phyloP scores from a whole-genome alignment of 2,888 invertebrate genomes.

The Drepana falcataria region DNA sequence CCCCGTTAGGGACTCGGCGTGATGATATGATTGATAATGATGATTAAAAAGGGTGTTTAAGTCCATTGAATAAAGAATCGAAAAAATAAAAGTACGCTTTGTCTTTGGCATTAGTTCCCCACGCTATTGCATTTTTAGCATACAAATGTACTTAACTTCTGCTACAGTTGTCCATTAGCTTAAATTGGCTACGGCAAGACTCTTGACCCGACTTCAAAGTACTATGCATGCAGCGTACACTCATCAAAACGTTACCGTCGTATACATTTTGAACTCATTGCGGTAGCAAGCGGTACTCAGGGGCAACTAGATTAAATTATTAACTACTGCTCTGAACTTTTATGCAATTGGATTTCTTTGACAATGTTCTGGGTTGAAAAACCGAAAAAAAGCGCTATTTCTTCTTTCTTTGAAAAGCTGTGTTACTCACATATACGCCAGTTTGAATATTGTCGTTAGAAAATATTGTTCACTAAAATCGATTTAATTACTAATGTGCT shows the following conservation, averaged over 20 bases:
- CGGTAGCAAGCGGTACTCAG: neutral
- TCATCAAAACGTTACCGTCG: neutral
- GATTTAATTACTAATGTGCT: too few relatives aligned
- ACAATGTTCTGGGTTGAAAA: neutral
- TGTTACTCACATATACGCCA: too few relatives aligned
- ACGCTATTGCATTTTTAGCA: neutral
- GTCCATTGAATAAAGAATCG: too few relatives aligned
- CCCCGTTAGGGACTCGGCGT: too few relatives aligned
- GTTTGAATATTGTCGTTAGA: too few relatives aligned
- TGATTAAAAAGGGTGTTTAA: too few relatives aligned
- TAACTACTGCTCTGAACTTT: neutral
- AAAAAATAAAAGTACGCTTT: too few relatives aligned
- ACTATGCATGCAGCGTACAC: neutral
- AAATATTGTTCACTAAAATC: too few relatives aligned
- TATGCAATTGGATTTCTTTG: neutral
- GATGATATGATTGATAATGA: too few relatives aligned
- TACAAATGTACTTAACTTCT: neutral
- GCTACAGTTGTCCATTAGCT: neutral
- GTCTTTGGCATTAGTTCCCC: too few relatives aligned
- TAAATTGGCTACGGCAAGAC: neutral
- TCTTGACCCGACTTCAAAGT: neutral
- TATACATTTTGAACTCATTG: constrained; percentile 1
- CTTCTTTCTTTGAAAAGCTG: too few relatives aligned
- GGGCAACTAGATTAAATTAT: neutral
- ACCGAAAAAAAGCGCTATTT: too few relatives aligned